Conservation (phyloP, 2,113 vertebrate genomes). For the Chlamydotis undulata region DNA sequence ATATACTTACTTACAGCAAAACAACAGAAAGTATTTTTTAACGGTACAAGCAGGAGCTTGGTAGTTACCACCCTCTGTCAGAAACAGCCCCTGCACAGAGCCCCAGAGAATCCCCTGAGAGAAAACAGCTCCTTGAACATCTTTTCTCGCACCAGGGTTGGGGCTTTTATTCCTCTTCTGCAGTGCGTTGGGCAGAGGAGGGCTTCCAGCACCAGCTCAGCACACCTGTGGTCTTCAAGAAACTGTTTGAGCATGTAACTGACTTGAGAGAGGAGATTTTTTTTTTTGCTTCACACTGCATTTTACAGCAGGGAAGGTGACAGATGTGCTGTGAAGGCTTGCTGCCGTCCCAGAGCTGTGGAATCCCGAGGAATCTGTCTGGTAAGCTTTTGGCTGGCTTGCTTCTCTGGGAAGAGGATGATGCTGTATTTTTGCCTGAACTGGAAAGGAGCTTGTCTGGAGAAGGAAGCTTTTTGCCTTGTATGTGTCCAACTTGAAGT, state of each 20-base stretch:
- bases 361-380: background rate
- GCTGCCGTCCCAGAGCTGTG: background rate
- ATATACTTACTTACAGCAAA: background rate
- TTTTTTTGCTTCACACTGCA: background rate
- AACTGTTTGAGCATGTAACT: too few species aligned
- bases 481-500: background rate
- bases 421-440: background rate
- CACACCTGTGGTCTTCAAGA: too few species aligned
- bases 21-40: background rate
- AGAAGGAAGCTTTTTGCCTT: background rate
- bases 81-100: background rate
- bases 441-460: background rate
- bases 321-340: background rate
- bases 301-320: background rate
- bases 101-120: background rate
- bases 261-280: too few species aligned
- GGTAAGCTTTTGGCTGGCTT: background rate
- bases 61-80: background rate
- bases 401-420: background rate
- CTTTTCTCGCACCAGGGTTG: background rate
- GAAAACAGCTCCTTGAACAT: background rate
- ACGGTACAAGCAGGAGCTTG: fast-evolving
- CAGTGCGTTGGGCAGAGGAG: too few species aligned
- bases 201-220: too few species aligned
- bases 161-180: too few species aligned